Conservation (phyloP, 2,113 vertebrate species). For the Gopherus evgoodei region DNA sequence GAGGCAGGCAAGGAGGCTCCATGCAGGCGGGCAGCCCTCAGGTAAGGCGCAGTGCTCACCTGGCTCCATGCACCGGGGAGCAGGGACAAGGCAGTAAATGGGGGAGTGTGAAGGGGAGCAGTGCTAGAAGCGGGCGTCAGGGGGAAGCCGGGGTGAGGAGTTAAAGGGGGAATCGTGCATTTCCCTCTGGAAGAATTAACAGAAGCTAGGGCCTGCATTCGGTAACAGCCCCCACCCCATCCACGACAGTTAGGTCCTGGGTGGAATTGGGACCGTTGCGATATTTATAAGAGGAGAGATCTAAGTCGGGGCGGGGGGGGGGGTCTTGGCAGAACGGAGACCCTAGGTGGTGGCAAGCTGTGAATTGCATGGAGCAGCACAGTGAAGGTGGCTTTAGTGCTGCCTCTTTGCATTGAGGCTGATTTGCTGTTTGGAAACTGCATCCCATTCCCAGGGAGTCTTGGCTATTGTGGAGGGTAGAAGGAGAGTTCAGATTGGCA, state of each 20-base stretch:
- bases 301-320: neutral
- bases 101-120: neutral
- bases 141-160: slow-evolving; percentile 3
- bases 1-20: slow-evolving; percentile 25
- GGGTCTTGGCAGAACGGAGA: neutral
- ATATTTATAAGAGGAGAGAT: neutral
- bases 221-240: neutral
- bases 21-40: slow-evolving; percentile 67
- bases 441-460: neutral
- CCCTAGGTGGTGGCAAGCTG: neutral
- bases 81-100: neutral
- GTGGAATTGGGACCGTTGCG: neutral
- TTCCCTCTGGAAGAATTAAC: neutral
- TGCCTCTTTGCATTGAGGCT: neutral
- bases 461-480: neutral
- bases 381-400: neutral
- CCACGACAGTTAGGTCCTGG: neutral
- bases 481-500: neutral
- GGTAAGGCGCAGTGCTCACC: slow-evolving; percentile 51
- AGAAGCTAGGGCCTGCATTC: neutral
- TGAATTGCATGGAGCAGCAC: neutral
- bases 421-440: neutral
- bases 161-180: neutral
- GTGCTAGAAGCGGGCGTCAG: neutral
- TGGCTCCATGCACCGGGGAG: neutral